A percentile compares a stretch with the other conserved stretches of the same genome.
Evolutionary conservation across 2,113 vertebrate species (phyloP).

Genomic region (Opisthocomus hoazin): DNA sequence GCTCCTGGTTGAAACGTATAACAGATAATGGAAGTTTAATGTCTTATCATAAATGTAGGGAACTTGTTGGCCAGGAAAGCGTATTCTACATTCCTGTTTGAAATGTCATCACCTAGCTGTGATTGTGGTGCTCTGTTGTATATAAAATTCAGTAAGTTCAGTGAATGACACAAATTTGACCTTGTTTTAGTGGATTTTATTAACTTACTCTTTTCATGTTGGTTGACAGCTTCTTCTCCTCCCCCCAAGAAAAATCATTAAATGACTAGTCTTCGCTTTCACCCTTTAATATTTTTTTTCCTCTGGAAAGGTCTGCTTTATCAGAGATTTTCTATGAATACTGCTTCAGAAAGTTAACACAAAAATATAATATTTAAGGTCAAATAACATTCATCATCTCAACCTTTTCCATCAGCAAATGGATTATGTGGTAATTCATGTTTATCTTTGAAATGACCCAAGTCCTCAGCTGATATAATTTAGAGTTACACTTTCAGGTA

Average conservation of each 20-base stretch:
- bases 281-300: background rate
- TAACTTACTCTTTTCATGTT: background rate
- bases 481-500: background rate
- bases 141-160: background rate
- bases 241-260: background rate
- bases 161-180: background rate
- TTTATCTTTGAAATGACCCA: background rate
- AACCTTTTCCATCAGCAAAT: background rate
- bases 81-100: background rate
- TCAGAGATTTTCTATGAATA: background rate
- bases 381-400: background rate
- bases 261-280: background rate
- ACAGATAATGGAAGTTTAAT: background rate
- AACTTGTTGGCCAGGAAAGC: background rate
- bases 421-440: background rate
- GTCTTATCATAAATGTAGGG: background rate
- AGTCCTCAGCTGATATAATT: background rate
- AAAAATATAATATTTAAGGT: background rate
- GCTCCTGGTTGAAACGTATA: background rate
- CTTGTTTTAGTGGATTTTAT: background rate
- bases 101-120: background rate
- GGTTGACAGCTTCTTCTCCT: background rate
- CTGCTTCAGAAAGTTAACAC: background rate
- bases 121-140: background rate
- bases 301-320: background rate